phyloP scores from a whole-genome alignment of 1,140 invertebrate genomes.

The Megathymus violae region DNA sequence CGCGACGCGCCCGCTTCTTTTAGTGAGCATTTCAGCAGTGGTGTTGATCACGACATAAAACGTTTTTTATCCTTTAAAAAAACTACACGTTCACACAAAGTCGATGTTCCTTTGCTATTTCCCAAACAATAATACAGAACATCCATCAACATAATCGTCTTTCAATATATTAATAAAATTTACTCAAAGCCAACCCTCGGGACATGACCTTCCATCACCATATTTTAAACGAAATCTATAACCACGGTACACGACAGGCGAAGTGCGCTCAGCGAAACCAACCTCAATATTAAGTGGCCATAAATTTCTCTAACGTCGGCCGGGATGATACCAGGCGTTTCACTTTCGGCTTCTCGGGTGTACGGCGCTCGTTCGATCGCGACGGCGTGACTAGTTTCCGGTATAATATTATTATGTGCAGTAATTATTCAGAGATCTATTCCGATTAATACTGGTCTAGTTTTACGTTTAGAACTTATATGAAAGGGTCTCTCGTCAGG shows the following conservation, averaged over 20 bases:
- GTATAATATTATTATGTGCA: too few species aligned
- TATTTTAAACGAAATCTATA: conserved; percentile 33
- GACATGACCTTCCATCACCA: conserved; percentile 20
- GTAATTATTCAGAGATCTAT: too few species aligned
- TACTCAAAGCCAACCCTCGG: background rate
- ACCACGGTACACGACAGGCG: conserved; percentile 28
- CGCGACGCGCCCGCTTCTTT: too few species aligned
- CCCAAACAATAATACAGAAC: background rate
- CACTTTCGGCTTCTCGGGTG: conserved; percentile 50
- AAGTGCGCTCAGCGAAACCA: conserved; percentile 35
- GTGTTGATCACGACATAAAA: too few species aligned
- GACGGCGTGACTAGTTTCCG: background rate
- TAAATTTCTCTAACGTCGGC: conserved; percentile 52
- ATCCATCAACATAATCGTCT: background rate
- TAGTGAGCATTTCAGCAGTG: too few species aligned
- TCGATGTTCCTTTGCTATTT: too few species aligned
- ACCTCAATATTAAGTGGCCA: conserved; percentile 56
- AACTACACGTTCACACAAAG: too few species aligned
- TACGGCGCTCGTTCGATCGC: background rate
- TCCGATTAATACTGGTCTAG: too few species aligned
- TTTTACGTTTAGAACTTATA: too few species aligned
- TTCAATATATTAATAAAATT: conserved; percentile 2
- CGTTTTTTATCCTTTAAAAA: too few species aligned
- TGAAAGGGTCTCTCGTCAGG: too few species aligned
- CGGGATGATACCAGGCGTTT: conserved; percentile 55